Base-by-base conservation (phyloP, 2,888 invertebrate species). In the Drosophila prostipennis region DNA sequence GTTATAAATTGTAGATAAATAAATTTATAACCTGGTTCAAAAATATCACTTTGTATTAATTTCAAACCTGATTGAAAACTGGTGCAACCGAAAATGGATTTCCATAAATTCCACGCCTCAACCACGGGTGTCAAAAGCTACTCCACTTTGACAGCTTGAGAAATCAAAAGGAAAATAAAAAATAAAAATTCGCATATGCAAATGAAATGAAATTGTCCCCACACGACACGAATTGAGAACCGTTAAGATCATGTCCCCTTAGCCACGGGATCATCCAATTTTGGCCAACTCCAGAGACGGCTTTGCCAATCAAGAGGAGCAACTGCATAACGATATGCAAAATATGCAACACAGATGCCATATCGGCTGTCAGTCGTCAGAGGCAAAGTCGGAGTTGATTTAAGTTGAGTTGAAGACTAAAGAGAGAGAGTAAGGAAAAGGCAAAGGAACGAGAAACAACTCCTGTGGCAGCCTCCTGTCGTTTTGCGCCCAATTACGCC, bases 401-500 rank as follows among this genome's bases (percentile, higher is more conserved):
- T 67, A 55, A 70, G 46, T 42, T 55, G 69, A 34, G 70, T 23
- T 14, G 29, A 11, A 16, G 36, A 23, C 36, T n/a, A 29, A 46
- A 29, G 4, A 29, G 16, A 29, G 64, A 29, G 4, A 29, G 16
- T 11, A 39, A 37, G 58, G 10, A 34, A 42, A 14, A 14, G 14
- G 48, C 29, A 42, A 6, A 2, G 23, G 4, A 23, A 23, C 23
- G 23, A 23, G 26, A 32, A n/a, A 34, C 52, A 45, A 67, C 76
- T 59, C 64, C 65, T 64, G 68, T 60, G 74, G 68, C 80, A 69
- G 58, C 60, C 72, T 85, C 76, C 87, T 88, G 89, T 81, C 89
- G 81, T 53, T 83, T 83, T 83, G 82, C 89, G 89, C 89, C 89
- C 89, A 83, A 83, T 87, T 88, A 84, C 89, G 89, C 89, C 87